phyloP scores from a whole-genome alignment of 2,797 vertebrate species.

The Allobates femoralis region DNA sequence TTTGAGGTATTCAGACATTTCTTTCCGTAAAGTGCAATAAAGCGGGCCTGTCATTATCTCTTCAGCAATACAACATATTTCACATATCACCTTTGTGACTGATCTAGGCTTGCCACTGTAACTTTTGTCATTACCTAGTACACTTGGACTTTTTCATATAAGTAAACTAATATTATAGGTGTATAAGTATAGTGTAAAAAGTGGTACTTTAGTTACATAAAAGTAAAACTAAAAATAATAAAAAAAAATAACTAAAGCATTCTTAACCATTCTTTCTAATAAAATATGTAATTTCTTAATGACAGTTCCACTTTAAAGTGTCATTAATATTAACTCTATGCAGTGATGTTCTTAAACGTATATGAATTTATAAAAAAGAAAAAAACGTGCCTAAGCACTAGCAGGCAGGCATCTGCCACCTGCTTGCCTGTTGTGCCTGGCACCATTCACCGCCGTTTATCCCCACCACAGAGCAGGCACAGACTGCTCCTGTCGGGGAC shows the following conservation, averaged over 20 bases:
- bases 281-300: neutral
- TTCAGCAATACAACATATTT: neutral
- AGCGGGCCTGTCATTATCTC: neutral
- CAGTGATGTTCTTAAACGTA: neutral
- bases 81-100: neutral
- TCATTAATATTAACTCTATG: neutral
- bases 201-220: too few species aligned
- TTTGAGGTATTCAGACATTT: conserved; percentile 39
- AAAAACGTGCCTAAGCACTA: too few species aligned
- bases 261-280: neutral
- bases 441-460: too few species aligned
- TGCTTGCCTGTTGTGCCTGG: too few species aligned
- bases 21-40: conserved; percentile 6
- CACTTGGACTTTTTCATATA: neutral
- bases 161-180: neutral
- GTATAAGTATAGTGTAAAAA: too few species aligned
- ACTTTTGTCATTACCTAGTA: neutral
- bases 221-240: neutral
- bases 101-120: neutral
- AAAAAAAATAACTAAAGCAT: neutral
- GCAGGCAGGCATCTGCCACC: too few species aligned
- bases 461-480: too few species aligned
- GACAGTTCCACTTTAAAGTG: conserved; percentile 23
- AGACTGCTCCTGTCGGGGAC: too few species aligned
- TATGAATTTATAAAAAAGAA: too few species aligned